Evolutionary conservation across 2,113 vertebrate genomes (phyloP), one percentile per base, ranked within the genome.

Genomic region (Sceloporus undulatus): DNA sequence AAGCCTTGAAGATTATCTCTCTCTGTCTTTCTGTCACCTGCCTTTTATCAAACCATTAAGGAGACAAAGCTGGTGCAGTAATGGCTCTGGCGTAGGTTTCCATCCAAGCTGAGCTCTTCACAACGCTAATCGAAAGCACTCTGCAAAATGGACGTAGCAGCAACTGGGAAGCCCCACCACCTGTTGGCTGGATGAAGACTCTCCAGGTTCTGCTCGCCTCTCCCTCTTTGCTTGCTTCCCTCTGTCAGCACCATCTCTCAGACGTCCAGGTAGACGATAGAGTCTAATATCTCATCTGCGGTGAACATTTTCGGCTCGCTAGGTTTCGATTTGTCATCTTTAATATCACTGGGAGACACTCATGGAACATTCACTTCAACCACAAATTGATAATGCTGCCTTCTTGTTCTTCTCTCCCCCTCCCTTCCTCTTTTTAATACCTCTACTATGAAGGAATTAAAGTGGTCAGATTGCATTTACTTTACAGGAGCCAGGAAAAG

Each of bases 31-130:
- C 93, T 96, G 96, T 95, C 96, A 96, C 94, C 92, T 82, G 91
- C 89, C 94, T 95, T 95, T 95, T 95, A 96, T 94, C 93, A 93
- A 93, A 71, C 93, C 96, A 96, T 97, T 97, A 97, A 95, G 94
- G 94, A 91, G 91, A 90, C 92, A 92, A 38, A 90, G 85, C 93
- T 92, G 88, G 88, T 74, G 29, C 14, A 82, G 80, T 93, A 94
- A 92, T 90, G 92, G 92, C 92, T 87, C 87, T 66, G 14, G 79
- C 85, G 90, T 88, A 88, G 94, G 86, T 76, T 91, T 83, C 86
- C 85, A 74, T 16, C 11, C 14, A 89, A 87, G 92, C 90, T 93
- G 91, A 88, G 82, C 14, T 29, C 89, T 85, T 16, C 65, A 84
- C 59, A 90, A 91, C 89, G 79, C 16, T 73, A 23, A 89, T 42